These are phyloP conservation scores for Drosophila busckii DNA, from an alignment of 1,140 invertebrate genomes.

Conservation along the genomic window DNA sequence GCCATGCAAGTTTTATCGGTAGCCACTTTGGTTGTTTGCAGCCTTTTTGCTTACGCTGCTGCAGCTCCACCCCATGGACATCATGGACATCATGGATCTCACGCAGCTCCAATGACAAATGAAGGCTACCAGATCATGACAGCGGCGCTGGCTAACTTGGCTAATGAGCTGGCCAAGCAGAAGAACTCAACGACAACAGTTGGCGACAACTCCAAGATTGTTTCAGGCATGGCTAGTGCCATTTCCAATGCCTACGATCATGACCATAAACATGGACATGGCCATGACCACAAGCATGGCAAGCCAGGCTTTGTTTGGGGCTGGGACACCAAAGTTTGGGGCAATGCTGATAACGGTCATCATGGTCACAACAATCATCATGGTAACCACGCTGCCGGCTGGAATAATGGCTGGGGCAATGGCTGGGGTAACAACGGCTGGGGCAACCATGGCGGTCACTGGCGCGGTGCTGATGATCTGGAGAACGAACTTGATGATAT, in stretches of 20 bases:
- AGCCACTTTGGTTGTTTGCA: conserved; percentile 11
- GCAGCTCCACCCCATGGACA: conserved; percentile 11
- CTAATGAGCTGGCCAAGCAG: conserved; percentile 1
- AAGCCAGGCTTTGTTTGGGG: no score
- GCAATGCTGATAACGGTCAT: background rate
- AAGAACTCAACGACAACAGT: background rate
- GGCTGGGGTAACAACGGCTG: conserved; percentile 5
- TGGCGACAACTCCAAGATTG: conserved; percentile 1
- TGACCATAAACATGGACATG: background rate
- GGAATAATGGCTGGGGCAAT: background rate
- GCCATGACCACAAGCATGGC: no score
- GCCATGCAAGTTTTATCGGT: conserved; percentile 21
- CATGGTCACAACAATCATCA: background rate
- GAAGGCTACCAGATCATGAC: no score
- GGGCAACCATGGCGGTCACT: conserved; percentile 4
- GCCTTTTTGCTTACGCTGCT: conserved; percentile 2
- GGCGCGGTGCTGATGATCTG: conserved; percentile 6
- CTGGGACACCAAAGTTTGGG: no score
- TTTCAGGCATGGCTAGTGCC: conserved; percentile 11
- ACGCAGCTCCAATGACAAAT: no score
- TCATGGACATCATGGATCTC: no score
- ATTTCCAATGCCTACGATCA: background rate
- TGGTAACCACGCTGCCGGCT: background rate
- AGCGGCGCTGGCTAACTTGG: conserved; percentile 1
- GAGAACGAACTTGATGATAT: background rate